A percentile compares a stretch with the other conserved stretches of the same genome.
phyloP scores from a whole-genome alignment of 2,888 invertebrate species.

The Polydrusus pterygomalis region DNA sequence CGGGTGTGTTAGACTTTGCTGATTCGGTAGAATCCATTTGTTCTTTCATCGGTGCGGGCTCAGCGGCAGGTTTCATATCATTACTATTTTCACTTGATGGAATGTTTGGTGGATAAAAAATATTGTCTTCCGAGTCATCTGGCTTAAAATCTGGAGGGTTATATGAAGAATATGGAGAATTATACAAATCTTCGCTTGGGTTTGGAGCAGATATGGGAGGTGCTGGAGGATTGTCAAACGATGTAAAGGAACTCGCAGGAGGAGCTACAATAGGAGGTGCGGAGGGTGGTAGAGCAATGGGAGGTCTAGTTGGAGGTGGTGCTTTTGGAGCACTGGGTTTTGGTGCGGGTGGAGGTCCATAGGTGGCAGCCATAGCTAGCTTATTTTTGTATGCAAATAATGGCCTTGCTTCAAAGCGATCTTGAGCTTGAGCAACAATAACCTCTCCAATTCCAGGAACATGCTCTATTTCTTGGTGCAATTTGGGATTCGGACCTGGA shows the following conservation, averaged over 20 bases:
- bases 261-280: neutral
- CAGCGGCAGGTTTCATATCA: constrained; percentile 33
- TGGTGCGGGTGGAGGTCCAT: constrained; percentile 41
- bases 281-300: constrained; percentile 32
- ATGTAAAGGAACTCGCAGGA: neutral
- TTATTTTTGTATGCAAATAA: constrained; percentile 66
- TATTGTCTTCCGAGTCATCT: constrained; percentile 50
- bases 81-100: neutral
- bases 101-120: constrained; percentile 53
- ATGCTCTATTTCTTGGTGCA: constrained; percentile 55
- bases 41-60: constrained; percentile 48
- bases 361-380: constrained; percentile 32
- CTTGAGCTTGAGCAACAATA: constrained; percentile 61
- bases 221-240: constrained; percentile 32
- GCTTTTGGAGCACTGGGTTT: constrained; percentile 26
- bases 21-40: constrained; percentile 52
- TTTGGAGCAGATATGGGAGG: constrained; percentile 49
- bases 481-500: constrained; percentile 53
- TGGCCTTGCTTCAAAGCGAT: constrained; percentile 69
- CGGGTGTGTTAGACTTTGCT: constrained; percentile 34
- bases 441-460: constrained; percentile 68
- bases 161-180: constrained; percentile 66
- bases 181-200: constrained; percentile 61
- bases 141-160: constrained; percentile 62
- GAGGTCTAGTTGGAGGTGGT: constrained; percentile 14